Evolutionary conservation across 2,888 invertebrate genomes (phyloP).

Genomic region (Scaptomyza caliginosa): DNA sequence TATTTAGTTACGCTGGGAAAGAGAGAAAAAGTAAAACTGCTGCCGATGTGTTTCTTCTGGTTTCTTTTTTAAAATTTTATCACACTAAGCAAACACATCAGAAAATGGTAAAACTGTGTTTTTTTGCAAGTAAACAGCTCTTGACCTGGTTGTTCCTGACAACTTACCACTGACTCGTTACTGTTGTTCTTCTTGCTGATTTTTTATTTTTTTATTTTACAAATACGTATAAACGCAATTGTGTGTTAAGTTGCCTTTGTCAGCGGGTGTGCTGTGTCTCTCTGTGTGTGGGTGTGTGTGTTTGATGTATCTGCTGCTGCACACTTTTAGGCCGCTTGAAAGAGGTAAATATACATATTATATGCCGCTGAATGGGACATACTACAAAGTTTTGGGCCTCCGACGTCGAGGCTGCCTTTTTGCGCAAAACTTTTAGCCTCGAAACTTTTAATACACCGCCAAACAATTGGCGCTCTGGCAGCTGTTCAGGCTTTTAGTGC

Average conservation of each 20-base stretch:
- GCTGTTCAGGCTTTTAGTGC: constrained; percentile 66
- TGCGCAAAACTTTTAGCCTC: constrained; percentile 65
- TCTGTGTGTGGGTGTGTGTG: constrained; percentile 7
- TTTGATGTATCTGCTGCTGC: constrained; percentile 41
- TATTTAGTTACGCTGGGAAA: too few relatives aligned
- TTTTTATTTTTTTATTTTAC: too few relatives aligned
- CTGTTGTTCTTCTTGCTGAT: constrained; percentile 29
- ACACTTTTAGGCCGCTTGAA: constrained; percentile 59
- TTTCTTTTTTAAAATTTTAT: neutral
- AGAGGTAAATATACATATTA: constrained; percentile 64
- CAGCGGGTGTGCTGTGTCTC: constrained; percentile 1
- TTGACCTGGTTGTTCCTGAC: constrained; percentile 66
- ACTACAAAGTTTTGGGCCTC: constrained; percentile 50
- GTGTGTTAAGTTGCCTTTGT: constrained; percentile 71
- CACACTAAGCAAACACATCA: constrained; percentile 37
- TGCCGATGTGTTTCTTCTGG: constrained; percentile 4
- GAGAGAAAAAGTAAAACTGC: too few relatives aligned
- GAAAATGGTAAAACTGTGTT: constrained; percentile 70
- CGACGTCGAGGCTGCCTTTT: neutral
- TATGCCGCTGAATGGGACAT: constrained; percentile 33
- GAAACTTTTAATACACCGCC: constrained; percentile 73
- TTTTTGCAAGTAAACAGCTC: constrained; percentile 75
- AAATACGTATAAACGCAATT: constrained; percentile 79
- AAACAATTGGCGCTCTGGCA: constrained; percentile 55
- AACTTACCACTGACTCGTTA: constrained; percentile 8